phyloP scores from a whole-genome alignment of 2,797 vertebrate genomes.

The Lophura swinhoii region DNA sequence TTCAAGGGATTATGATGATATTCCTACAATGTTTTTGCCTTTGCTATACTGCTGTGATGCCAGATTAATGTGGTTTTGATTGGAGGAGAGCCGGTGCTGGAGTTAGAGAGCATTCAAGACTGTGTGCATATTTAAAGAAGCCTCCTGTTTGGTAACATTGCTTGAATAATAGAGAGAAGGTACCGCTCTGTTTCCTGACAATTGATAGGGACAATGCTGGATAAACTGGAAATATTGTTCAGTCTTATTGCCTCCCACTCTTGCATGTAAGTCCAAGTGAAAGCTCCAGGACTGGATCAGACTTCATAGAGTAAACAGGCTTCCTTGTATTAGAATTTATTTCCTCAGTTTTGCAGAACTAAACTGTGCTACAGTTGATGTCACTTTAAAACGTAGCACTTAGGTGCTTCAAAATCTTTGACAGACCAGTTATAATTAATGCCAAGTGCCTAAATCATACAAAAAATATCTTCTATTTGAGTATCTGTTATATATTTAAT shows the following conservation, averaged over 20 bases:
- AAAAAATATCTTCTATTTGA: background rate
- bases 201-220: background rate
- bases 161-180: background rate
- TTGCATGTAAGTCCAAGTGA: background rate
- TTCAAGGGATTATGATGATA: background rate
- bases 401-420: background rate
- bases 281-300: background rate
- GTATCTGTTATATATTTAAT: background rate
- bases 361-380: background rate
- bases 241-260: background rate
- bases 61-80: background rate
- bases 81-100: background rate
- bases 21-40: background rate
- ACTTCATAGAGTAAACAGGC: background rate
- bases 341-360: background rate
- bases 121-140: background rate
- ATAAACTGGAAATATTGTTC: background rate
- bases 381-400: background rate
- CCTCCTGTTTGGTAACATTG: background rate
- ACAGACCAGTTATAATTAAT: slow-evolving; percentile 2
- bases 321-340: background rate
- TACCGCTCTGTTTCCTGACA: background rate
- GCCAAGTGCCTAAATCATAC: background rate
- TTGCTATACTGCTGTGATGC: background rate
- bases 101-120: background rate